These are phyloP conservation scores for Thaumatotibia leucotreta DNA, from an alignment of 1,140 invertebrate species.

Conservation along the genomic window DNA sequence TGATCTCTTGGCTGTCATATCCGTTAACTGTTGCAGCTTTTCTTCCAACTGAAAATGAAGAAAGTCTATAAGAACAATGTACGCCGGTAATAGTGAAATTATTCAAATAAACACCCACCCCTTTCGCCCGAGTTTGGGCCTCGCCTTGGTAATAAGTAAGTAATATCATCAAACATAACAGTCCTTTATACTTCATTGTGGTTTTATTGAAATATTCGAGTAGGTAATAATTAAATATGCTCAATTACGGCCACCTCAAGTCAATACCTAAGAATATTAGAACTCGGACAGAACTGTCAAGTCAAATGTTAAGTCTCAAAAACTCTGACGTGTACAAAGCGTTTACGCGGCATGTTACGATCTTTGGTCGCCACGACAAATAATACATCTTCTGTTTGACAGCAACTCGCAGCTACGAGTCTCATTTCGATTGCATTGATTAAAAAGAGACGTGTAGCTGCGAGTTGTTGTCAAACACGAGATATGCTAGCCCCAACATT, in stretches of 20 bases:
- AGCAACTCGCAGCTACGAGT: no score
- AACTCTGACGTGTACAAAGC: not conserved
- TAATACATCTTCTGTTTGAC: no score
- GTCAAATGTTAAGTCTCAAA: not conserved
- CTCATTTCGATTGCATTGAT: no score
- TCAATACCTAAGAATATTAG: no score
- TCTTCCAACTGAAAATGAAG: slow-evolving; percentile 81
- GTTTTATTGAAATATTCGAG: slow-evolving; percentile 14
- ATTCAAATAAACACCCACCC: slow-evolving; percentile 32
- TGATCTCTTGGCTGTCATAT: slow-evolving; percentile 92
- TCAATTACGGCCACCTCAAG: not conserved
- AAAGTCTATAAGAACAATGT: not conserved
- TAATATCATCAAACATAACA: slow-evolving; percentile 44
- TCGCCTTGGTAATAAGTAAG: slow-evolving; percentile 50
- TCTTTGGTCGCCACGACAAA: not conserved
- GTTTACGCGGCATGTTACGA: not conserved
- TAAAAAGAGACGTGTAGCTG: no score
- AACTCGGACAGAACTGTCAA: not conserved
- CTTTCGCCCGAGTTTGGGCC: slow-evolving; percentile 58
- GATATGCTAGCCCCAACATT: no score
- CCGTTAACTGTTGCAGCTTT: slow-evolving; percentile 93
- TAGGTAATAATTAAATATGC: not conserved
- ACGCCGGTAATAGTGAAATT: slow-evolving; percentile 15
- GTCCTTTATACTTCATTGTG: slow-evolving; percentile 54
- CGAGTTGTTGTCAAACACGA: no score